phyloP scores from a whole-genome alignment of 2,113 vertebrate species.

The Elephantulus edwardii region DNA sequence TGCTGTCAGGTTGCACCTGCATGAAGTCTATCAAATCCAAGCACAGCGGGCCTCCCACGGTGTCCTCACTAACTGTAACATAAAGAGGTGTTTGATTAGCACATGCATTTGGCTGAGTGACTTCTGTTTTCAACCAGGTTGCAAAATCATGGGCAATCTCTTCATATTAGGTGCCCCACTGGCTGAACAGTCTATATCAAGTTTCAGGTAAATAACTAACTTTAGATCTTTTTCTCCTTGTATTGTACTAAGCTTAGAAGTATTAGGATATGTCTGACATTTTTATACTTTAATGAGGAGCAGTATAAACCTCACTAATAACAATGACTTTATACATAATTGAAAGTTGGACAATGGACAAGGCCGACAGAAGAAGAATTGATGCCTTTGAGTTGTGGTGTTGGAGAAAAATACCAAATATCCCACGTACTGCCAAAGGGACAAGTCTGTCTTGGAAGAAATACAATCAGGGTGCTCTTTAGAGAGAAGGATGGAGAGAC shows the following conservation, averaged over 20 bases:
- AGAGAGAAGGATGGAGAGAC: too few species aligned
- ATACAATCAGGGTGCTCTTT: too few species aligned
- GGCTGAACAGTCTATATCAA: fast-evolving
- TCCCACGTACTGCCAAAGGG: too few species aligned
- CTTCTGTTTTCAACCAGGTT: neutral
- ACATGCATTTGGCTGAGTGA: too few species aligned
- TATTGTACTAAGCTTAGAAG: neutral
- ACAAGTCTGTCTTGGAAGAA: too few species aligned
- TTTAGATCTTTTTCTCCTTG: neutral
- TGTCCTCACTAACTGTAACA: neutral
- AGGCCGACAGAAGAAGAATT: too few species aligned
- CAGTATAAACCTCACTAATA: neutral
- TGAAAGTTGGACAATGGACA: too few species aligned
- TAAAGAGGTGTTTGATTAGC: neutral
- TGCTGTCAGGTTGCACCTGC: neutral
- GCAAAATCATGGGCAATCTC: neutral
- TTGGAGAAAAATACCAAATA: too few species aligned
- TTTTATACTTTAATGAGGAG: neutral
- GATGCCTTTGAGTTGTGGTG: too few species aligned
- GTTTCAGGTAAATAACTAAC: neutral
- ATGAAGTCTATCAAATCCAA: neutral
- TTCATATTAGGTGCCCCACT: neutral
- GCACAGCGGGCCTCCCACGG: neutral
- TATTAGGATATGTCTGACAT: too few species aligned
- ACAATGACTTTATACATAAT: too few species aligned